Evolutionary conservation across 2,888 invertebrate species (phyloP).

Genomic region (Perithous albicinctus): DNA sequence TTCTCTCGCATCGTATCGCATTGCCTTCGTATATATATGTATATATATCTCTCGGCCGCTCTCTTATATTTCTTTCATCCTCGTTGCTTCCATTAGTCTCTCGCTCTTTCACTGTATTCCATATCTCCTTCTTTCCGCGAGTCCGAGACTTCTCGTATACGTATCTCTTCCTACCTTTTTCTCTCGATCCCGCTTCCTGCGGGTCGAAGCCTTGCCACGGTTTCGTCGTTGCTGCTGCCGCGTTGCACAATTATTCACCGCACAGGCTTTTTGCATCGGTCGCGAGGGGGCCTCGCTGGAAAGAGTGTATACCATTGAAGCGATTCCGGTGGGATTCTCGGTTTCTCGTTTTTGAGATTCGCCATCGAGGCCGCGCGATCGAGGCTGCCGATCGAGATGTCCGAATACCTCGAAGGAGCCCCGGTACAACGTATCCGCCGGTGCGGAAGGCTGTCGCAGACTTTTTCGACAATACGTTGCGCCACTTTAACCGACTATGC

Average conservation of each 20-base stretch:
- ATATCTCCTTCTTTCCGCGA: conserved; percentile 53
- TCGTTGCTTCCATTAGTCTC: conserved; percentile 37
- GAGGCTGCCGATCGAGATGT: conserved; percentile 52
- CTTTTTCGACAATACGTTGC: neutral
- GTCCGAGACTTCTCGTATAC: conserved; percentile 22
- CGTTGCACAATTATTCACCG: conserved; percentile 64
- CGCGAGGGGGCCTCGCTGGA: neutral
- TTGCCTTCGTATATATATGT: conserved; percentile 65
- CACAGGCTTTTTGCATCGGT: conserved; percentile 43
- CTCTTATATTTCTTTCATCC: conserved; percentile 65
- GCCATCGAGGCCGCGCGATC: conserved; percentile 13
- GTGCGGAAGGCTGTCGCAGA: conserved; percentile 7
- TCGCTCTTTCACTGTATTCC: conserved; percentile 55
- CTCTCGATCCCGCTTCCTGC: conserved; percentile 33
- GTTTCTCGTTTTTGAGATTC: conserved; percentile 33
- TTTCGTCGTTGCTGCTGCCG: conserved; percentile 18
- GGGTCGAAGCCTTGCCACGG: conserved; percentile 9
- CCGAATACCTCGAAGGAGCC: neutral
- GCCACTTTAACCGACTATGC: neutral
- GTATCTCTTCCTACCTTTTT: conserved; percentile 73
- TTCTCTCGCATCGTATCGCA: conserved; percentile 54
- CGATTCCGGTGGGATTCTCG: conserved; percentile 26
- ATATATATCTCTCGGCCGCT: conserved; percentile 54
- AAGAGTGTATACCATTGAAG: conserved; percentile 24
- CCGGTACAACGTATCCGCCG: neutral